Percentiles rank a stretch among this genome's conserved stretches.
Evolutionary conservation across 2,113 vertebrate genomes (phyloP).

Genomic region (Pithys albifrons): DNA sequence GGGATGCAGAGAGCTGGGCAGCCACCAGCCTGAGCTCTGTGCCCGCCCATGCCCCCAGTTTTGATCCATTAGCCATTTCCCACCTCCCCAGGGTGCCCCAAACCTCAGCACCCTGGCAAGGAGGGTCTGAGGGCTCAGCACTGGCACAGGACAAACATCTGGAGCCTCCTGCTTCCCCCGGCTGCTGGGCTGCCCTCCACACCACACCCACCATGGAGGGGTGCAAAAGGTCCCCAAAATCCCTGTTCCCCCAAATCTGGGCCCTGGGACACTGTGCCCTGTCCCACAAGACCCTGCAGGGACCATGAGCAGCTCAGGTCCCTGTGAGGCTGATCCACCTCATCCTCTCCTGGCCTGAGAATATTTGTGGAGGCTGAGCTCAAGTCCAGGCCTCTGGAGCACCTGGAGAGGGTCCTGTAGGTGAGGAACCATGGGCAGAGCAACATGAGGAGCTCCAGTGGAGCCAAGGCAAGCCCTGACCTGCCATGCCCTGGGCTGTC

Average conservation of each 20-base stretch:
- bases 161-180: background rate
- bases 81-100: background rate
- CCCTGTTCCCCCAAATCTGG: background rate
- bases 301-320: background rate
- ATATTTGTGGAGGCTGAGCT: background rate
- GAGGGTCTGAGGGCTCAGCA: background rate
- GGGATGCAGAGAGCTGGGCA: background rate
- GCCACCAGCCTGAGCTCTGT: background rate
- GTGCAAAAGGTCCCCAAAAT: background rate
- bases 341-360: background rate
- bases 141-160: fast-evolving
- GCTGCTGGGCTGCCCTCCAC: background rate
- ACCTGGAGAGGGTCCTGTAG: background rate
- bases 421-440: background rate
- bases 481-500: background rate
- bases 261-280: background rate
- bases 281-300: background rate
- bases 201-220: fast-evolving
- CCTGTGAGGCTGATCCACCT: background rate
- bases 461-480: background rate
- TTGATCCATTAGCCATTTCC: background rate
- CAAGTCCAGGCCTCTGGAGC: background rate
- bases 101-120: background rate
- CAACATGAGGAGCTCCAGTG: background rate
- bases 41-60: background rate